Conservation (phyloP, 2,113 vertebrate species). For the Pipra filicauda region DNA sequence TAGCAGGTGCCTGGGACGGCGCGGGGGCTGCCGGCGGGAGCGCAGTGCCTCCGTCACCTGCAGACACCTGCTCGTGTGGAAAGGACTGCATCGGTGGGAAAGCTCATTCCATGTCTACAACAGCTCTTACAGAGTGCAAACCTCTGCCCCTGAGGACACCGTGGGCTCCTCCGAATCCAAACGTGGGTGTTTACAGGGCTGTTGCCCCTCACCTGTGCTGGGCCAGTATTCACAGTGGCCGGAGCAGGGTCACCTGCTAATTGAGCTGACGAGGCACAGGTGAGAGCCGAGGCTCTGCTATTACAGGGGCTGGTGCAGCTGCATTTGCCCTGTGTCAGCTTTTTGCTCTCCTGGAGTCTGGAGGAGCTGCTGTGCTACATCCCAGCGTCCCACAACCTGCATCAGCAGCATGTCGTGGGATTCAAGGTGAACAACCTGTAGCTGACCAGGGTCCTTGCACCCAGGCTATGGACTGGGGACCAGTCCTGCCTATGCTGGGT, state of each 20-base stretch:
- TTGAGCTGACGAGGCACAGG: neutral
- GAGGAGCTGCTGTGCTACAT: neutral
- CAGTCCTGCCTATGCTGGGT: neutral
- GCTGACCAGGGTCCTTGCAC: neutral
- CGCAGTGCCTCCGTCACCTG: neutral
- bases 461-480: neutral
- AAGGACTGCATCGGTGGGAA: neutral
- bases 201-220: fast-evolving
- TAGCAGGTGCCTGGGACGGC: neutral
- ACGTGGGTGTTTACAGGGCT: fast-evolving
- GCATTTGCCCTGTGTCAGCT: fast-evolving
- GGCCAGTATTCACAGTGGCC: neutral
- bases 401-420: fast-evolving
- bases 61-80: neutral
- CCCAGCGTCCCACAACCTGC: fast-evolving
- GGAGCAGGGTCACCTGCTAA: neutral
- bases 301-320: neutral
- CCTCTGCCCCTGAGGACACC: neutral
- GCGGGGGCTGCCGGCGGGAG: neutral
- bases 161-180: neutral
- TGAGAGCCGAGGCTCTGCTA: neutral
- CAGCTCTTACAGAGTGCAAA: neutral
- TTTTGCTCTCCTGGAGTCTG: neutral
- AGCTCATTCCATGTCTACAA: neutral
- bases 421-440: neutral